phyloP scores from a whole-genome alignment of 1,140 invertebrate species.

The Gerris buenoi region DNA sequence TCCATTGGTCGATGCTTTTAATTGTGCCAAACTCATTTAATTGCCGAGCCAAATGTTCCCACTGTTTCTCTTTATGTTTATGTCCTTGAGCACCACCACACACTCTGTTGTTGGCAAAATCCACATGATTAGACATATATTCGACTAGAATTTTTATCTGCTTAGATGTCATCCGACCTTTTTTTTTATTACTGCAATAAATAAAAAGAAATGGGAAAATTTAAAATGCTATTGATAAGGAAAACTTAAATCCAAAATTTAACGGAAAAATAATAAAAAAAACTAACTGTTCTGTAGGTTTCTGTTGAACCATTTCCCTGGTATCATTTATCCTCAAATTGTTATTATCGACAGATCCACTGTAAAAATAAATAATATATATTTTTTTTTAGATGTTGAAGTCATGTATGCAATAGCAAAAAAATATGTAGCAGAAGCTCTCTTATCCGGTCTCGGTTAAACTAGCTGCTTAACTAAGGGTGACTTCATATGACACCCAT shows the following conservation, averaged over 20 bases:
- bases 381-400: too few species aligned
- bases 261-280: background rate
- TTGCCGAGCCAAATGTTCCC: slow-evolving; percentile 2
- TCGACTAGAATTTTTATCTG: slow-evolving; percentile 3
- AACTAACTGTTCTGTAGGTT: background rate
- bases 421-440: too few species aligned
- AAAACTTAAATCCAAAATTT: too few species aligned
- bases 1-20: background rate
- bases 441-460: too few species aligned
- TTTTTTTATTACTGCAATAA: background rate
- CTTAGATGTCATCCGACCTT: slow-evolving; percentile 1
- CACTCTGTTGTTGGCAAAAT: background rate
- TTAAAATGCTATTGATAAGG: too few species aligned
- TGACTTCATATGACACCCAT: too few species aligned
- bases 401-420: too few species aligned
- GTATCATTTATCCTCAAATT: background rate
- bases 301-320: background rate
- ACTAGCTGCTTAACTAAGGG: too few species aligned
- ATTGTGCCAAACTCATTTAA: background rate
- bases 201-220: background rate
- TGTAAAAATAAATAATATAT: too few species aligned
- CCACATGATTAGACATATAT: slow-evolving; percentile 3
- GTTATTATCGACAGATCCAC: background rate
- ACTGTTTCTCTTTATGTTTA: slow-evolving; percentile 1
- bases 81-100: background rate